Evolutionary conservation across 2,113 vertebrate genomes (phyloP).

Genomic region (Channa maculata): DNA sequence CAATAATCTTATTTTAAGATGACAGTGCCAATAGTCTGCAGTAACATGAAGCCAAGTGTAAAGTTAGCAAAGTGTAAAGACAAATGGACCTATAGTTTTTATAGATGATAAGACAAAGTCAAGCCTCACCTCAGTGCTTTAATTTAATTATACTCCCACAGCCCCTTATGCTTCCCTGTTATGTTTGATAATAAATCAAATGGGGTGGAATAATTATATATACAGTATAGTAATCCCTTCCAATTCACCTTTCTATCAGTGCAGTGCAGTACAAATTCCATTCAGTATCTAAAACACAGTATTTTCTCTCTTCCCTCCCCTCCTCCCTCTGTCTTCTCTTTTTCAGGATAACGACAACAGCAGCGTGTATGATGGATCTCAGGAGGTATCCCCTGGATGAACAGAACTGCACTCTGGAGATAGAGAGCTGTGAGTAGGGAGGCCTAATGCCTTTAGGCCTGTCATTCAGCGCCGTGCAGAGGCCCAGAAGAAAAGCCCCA

Average conservation of each 20-base stretch:
- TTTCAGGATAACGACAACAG: slow-evolving; percentile 93
- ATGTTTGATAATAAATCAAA: slow-evolving; percentile 25
- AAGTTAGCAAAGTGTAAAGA: slow-evolving; percentile 17
- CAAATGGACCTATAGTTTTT: slow-evolving; percentile 40
- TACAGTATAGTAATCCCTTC: neutral
- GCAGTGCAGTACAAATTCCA: slow-evolving; percentile 25
- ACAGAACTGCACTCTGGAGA: slow-evolving; percentile 96
- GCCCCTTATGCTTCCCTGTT: slow-evolving; percentile 6
- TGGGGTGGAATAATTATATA: neutral
- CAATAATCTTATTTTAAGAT: slow-evolving; percentile 42
- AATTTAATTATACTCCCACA: slow-evolving; percentile 25
- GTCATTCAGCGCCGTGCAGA: neutral
- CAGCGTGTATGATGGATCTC: slow-evolving; percentile 97
- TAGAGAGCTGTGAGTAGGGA: slow-evolving; percentile 94
- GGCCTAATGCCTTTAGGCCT: slow-evolving; percentile 13
- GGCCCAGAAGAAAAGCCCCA: slow-evolving; percentile 7
- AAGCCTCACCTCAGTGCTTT: slow-evolving; percentile 23
- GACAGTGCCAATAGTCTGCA: slow-evolving; percentile 32
- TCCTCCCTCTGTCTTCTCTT: slow-evolving; percentile 41
- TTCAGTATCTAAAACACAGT: slow-evolving; percentile 8
- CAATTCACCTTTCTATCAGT: neutral
- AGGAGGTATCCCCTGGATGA: slow-evolving; percentile 93
- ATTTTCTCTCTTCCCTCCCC: slow-evolving; percentile 5
- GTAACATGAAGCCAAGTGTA: slow-evolving; percentile 43
- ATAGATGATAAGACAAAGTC: slow-evolving; percentile 29